These are phyloP conservation scores for Hycleus phaleratus DNA, from an alignment of 1,140 invertebrate genomes.

Conservation along the genomic window DNA sequence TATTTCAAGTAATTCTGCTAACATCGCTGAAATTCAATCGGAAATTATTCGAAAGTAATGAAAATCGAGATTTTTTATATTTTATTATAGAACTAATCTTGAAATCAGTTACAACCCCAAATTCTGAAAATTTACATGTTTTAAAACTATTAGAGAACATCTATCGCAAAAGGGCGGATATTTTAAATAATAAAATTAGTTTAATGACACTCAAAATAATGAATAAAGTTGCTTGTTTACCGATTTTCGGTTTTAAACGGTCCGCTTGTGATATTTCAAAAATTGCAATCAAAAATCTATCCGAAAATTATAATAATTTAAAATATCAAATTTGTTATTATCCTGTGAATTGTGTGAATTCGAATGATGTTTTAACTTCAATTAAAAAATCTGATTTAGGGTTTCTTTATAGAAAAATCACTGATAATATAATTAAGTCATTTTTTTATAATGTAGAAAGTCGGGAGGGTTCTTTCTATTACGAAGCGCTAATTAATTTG, in stretches of 20 bases:
- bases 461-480: conserved; percentile 22
- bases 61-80: not conserved
- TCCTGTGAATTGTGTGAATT: conserved; percentile 21
- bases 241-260: conserved; percentile 13
- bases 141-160: conserved; percentile 2
- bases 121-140: not conserved
- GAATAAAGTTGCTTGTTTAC: conserved; percentile 4
- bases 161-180: conserved; percentile 1
- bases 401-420: not conserved
- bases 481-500: conserved; percentile 10
- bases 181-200: not conserved
- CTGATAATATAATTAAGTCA: conserved; percentile 17
- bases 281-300: conserved; percentile 3
- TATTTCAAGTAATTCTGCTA: not conserved
- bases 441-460: conserved; percentile 25
- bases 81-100: not conserved
- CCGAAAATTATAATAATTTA: not conserved
- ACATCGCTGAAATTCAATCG: conserved; percentile 1
- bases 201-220: not conserved
- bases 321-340: conserved; percentile 7
- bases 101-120: not conserved
- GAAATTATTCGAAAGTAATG: not conserved
- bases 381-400: not conserved
- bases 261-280: conserved; percentile 10
- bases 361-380: conserved; percentile 4